These are phyloP conservation scores for Xerus rutilus DNA, from an alignment of 2,797 vertebrate species.

Conservation along the genomic window DNA sequence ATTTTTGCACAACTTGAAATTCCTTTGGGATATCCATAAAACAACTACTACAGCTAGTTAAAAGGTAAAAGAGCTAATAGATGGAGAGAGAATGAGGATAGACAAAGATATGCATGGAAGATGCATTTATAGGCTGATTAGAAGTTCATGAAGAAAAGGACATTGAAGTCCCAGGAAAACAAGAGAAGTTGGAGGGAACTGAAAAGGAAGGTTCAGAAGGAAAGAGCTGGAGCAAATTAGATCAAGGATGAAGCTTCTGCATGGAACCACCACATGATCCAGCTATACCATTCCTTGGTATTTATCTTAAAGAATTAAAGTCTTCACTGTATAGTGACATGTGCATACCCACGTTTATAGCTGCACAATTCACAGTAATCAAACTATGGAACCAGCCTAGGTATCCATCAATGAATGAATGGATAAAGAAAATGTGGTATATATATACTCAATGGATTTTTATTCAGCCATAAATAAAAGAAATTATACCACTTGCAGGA, in stretches of 20 bases:
- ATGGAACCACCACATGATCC: no score
- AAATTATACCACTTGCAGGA: no score
- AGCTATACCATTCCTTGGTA: no score
- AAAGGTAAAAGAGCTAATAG: background rate
- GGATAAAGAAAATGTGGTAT: no score
- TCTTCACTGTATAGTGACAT: no score
- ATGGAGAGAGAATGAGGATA: background rate
- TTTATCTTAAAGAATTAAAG: no score
- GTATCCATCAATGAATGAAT: no score
- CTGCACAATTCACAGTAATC: no score
- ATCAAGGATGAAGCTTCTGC: background rate
- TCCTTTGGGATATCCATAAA: background rate
- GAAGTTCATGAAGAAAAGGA: background rate
- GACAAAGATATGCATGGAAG: background rate
- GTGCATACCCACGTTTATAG: no score
- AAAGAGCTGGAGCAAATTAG: background rate
- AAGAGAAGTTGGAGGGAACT: background rate
- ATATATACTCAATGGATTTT: no score
- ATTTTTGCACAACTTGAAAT: background rate
- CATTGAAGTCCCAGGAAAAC: background rate
- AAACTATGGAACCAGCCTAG: no score
- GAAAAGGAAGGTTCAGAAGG: background rate
- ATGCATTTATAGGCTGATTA: background rate
- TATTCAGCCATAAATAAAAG: no score
- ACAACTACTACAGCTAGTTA: background rate